Evolutionary conservation across 2,888 invertebrate genomes (phyloP), one percentile per base, ranked within the genome.

Genomic region (Spilarctia lutea): DNA sequence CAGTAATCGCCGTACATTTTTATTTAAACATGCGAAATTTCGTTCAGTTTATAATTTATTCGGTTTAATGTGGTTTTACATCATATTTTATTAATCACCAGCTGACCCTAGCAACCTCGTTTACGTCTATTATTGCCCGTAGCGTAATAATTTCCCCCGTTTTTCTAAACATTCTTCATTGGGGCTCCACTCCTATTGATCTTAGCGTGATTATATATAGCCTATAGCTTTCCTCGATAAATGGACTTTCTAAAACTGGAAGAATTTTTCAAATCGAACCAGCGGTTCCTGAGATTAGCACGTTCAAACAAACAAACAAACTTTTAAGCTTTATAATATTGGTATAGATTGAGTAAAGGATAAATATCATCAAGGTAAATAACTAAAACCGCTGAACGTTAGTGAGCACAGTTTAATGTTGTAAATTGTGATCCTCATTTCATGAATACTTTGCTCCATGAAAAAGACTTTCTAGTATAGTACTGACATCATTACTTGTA

Each of bases 31-130:
- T 27, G 65, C 68, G 67, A 77, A 73, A 74, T 56, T 76, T 76
- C 72, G 2, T 68, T 75, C 70, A 82, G 74, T 72, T 71, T 78
- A 74, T 76, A 80, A 78, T 81, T 80, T 77, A 82, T 79, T 76
- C 73, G 60, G 75, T 70, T 79, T 79, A 74, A 76, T 83, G 81
- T 81, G 77, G 73, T 78, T 81, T 83, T 82, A 56, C 79, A 77
- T 82, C 81, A 77, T 68, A 66, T 72, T 71, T 67, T 42, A 42
- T 45, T 16, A 20, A 71, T 71, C 24, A 65, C n/a, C n/a, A n/a
- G n/a, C n/a, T n/a, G n/a, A n/a, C n/a, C n/a, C n/a, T n/a, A n/a
- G n/a, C n/a, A n/a, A n/a, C n/a, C n/a, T n/a, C n/a, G n/a, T n/a
- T n/a, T n/a, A n/a, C n/a, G n/a, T n/a, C n/a, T n/a, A n/a, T n/a